Conservation (phyloP, 2,888 invertebrate genomes). For the Candidula unifasciata region DNA sequence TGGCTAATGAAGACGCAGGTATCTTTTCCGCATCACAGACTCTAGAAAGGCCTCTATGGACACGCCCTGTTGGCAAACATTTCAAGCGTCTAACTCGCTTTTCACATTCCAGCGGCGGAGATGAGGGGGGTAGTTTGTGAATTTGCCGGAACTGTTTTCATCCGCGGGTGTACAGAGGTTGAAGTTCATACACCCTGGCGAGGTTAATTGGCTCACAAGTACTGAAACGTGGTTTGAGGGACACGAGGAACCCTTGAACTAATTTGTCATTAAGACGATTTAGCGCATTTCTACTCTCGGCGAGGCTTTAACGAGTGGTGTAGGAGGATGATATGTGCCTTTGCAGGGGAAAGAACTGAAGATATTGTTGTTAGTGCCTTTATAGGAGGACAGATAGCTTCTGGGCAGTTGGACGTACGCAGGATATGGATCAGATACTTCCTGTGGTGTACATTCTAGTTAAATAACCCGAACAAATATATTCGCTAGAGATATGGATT, state of each 20-base stretch:
- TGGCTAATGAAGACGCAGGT: conserved; percentile 39
- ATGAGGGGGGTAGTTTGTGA: not conserved
- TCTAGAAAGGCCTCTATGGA: not conserved
- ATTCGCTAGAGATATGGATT: no score
- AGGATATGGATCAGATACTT: no score
- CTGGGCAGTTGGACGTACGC: no score
- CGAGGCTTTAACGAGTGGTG: not conserved
- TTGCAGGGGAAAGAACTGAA: not conserved
- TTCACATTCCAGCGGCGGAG: not conserved
- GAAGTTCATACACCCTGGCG: not conserved
- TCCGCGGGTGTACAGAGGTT: not conserved
- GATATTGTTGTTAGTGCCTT: not conserved
- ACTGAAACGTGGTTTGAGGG: not conserved
- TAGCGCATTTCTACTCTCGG: not conserved
- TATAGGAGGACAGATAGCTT: no score
- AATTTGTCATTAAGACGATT: conserved; percentile 12
- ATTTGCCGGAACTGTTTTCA: not conserved
- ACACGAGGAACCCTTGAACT: not conserved
- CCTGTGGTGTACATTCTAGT: no score
- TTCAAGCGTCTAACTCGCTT: conserved; percentile 21
- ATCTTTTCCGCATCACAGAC: not conserved
- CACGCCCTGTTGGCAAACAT: conserved; percentile 13
- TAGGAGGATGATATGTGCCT: not conserved
- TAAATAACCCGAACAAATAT: no score
- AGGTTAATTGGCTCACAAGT: conserved; percentile 1